Conservation (phyloP, 2,888 invertebrate genomes). For the Rhaphigaster nebulosa region DNA sequence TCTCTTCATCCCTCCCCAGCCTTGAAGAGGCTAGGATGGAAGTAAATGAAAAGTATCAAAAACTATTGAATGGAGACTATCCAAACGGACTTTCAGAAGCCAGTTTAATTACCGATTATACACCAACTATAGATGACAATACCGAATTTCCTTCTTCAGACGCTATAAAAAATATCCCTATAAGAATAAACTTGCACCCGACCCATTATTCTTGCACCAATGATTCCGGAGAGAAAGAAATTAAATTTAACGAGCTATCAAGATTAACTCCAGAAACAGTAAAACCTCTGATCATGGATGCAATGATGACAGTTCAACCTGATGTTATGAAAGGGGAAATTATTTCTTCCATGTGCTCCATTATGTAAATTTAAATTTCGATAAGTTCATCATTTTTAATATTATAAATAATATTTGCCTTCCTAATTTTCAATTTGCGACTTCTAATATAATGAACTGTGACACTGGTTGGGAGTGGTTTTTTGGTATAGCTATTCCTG, state of each 20-base stretch:
- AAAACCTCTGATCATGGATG: not conserved
- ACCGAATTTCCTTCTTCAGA: not conserved
- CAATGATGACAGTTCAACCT: not conserved
- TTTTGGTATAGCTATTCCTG: not conserved
- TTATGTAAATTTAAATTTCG: not conserved
- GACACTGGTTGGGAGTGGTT: not conserved
- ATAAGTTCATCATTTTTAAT: not conserved
- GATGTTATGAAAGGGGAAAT: not conserved
- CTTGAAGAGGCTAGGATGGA: not conserved
- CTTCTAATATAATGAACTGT: not conserved
- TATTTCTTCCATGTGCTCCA: not conserved
- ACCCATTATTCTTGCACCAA: not conserved
- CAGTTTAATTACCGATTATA: not conserved
- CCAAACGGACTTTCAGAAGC: not conserved
- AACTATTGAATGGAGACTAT: not conserved
- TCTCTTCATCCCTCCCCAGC: not conserved
- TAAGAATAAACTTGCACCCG: not conserved
- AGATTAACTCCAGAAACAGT: not conserved
- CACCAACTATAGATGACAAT: not conserved
- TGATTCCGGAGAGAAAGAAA: not conserved
- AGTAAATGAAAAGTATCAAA: not conserved
- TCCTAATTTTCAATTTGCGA: not conserved
- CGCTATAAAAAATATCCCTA: not conserved
- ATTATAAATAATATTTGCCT: not conserved
- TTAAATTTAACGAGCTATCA: not conserved